Base-by-base conservation (phyloP, 2,113 vertebrate genomes). In the Dromas ardeola region DNA sequence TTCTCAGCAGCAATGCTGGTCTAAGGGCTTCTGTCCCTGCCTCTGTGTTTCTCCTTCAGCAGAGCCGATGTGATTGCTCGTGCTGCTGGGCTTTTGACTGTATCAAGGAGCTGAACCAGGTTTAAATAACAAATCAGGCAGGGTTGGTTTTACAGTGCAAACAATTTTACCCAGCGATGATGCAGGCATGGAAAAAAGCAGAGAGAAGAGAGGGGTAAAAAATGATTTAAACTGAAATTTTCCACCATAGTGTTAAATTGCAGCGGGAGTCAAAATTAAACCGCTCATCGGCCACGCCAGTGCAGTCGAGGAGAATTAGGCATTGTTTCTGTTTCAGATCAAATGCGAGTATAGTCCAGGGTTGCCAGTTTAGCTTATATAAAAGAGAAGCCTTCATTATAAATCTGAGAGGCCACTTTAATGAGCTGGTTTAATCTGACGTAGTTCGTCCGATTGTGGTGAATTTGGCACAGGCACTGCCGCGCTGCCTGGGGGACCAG, bases 381-480 rank as follows among this genome's bases (percentile, higher is more conserved):
- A 81, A 76, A 74, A 70, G 56, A 81, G 52, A 76, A 95, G 74
- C 86, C 40, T 79, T 93, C 61, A 27, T 81, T 84, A 43, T 74
- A 89, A 78, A 67, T 29, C 65, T 4, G 21, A 67, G 94, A 70
- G 69, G 56, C 77, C 61, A 15, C 56, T 38, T 86, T 81, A 88
- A 79, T 84, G 91, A 91, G 81, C 65, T 91, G 50, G 29, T 95
- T 92, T 90, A 79, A 56, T 80, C 70, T 76, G 88, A 79, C 13
- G 12, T 76, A 38, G 74, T 49, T 71, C 15, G 2, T 5, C 23
- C 6, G 36, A 56, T 86, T 55, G 67, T 65, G 49, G 65, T 59
- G 86, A 36, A 29, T 61, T 63, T 93, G 85, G 94, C 84, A 69
- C 17, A 43, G 71, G 66, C 6, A 0, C 38, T 43, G 55, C 81